Evolutionary conservation across 2,797 vertebrate genomes (phyloP).

Genomic region (Bucorvus abyssinicus): DNA sequence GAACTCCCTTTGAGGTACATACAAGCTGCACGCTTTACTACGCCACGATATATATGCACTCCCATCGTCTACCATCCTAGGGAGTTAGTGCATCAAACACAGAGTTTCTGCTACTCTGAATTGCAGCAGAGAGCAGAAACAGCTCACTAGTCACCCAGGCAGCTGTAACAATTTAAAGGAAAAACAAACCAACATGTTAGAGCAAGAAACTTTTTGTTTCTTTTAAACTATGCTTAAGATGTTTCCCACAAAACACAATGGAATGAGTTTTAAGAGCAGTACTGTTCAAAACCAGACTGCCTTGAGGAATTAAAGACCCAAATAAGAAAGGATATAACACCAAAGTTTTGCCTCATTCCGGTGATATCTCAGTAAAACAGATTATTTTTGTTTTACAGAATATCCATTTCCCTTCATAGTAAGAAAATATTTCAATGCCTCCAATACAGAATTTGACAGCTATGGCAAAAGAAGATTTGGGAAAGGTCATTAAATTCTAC

Average conservation of each 20-base stretch:
- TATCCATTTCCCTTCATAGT: not conserved
- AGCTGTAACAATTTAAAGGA: constrained; percentile 29
- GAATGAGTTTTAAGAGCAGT: not conserved
- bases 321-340: not conserved
- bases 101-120: not conserved
- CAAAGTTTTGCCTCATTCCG: not conserved
- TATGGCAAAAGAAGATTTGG: not conserved
- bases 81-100: not conserved
- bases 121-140: not conserved
- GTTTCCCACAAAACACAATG: constrained; percentile 14
- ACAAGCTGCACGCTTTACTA: not conserved
- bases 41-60: not conserved
- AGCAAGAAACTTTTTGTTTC: constrained; percentile 3
- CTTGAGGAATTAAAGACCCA: constrained; percentile 1
- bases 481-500: not conserved
- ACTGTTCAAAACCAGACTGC: not conserved
- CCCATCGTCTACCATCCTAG: not conserved
- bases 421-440: not conserved
- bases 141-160: not conserved
- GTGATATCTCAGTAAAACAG: not conserved
- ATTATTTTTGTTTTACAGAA: not conserved
- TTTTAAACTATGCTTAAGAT: not conserved
- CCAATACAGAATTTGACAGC: not conserved
- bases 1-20: not conserved
- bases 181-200: not conserved